Base-by-base conservation (phyloP, 1,140 invertebrate genomes). In the Drepana arcuata region DNA sequence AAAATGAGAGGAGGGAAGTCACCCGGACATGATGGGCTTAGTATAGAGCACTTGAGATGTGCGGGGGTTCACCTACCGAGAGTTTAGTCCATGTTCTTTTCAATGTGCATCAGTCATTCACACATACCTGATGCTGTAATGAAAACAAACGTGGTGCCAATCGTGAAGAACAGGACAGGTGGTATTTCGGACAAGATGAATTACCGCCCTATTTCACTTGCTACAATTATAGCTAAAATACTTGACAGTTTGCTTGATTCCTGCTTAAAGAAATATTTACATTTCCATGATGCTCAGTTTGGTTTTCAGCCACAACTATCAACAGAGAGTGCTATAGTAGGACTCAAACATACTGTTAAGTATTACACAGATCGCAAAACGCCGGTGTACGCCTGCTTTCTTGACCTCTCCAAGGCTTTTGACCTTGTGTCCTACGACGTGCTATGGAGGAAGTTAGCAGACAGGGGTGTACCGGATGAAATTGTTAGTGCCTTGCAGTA, bases 231-330 rank as follows among this genome's bases (percentile, higher is more conserved):
- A n/a, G 29, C 13, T 9, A 31, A 31, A 7, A n/a, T 31, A 9
- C 16, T 31, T 3, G 29, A 31, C 13, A 7, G 29, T 16, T 16
- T 31, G 13, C 14, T 31, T n/a, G 13, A 31, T 9, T 9, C 7
- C 2, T 7, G n/a, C 1, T 10, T 31, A n/a, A 2, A 7, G 2
- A 31, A 31, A 15, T 2, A n/a, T 6, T 2, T 31, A 10, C 9
- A 15, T n/a, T 9, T 31, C n/a, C 7, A 31, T 6, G 29, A 31
- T n/a, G 14, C 29, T 2, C 29, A 31, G 9, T 31, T 31, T 16
- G 29, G 29, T 2, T 31, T 31, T 31, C 29, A n/a, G 13, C 29
- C 14, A 2, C 3, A n/a, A 31, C 14, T 31, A 6, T 31, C 29
- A 9, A 31, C 29, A 12, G 14, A 31, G n/a, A 9, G 14, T 6